phyloP scores from a whole-genome alignment of 2,888 invertebrate species.

The Drosophila rubida region DNA sequence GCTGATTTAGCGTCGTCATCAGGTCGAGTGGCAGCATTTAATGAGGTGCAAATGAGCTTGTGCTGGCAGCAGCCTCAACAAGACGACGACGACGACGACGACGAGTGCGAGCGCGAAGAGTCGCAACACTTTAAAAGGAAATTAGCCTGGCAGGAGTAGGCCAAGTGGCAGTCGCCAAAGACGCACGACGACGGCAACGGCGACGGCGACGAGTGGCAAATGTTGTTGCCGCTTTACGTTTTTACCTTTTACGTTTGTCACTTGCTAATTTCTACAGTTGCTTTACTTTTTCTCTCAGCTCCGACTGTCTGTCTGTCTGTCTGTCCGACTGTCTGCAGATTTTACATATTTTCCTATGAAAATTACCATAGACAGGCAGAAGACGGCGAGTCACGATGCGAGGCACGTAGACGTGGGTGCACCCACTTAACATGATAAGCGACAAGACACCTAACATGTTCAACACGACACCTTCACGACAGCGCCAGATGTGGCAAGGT shows the following conservation, averaged over 20 bases:
- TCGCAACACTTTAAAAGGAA: slow-evolving; percentile 77
- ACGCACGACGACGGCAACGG: background rate
- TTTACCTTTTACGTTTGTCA: slow-evolving; percentile 53
- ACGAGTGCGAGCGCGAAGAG: slow-evolving; percentile 50
- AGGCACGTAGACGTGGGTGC: slow-evolving; percentile 75
- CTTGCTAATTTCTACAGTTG: slow-evolving; percentile 67
- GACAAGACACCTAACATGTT: slow-evolving; percentile 81
- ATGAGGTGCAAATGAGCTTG: slow-evolving; percentile 82
- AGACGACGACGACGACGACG: slow-evolving; percentile 21
- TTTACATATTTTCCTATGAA: slow-evolving; percentile 79
- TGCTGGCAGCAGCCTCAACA: slow-evolving; percentile 45
- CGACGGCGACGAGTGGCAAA: slow-evolving; percentile 61
- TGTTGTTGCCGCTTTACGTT: slow-evolving; percentile 68
- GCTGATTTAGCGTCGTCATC: slow-evolving; percentile 64
- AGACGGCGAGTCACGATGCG: slow-evolving; percentile 46
- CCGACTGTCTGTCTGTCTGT: slow-evolving; percentile 17
- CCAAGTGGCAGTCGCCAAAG: slow-evolving; percentile 67
- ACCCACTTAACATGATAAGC: slow-evolving; percentile 79
- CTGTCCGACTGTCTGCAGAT: slow-evolving; percentile 38
- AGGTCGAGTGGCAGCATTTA: slow-evolving; percentile 79
- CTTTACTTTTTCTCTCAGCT: slow-evolving; percentile 36
- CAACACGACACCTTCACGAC: slow-evolving; percentile 79
- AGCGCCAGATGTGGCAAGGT: slow-evolving; percentile 58
- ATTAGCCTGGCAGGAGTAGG: slow-evolving; percentile 78
- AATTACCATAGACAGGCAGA: slow-evolving; percentile 73